Evolutionary conservation across 2,888 invertebrate species (phyloP).

Genomic region (Malthinus seriepunctatus): DNA sequence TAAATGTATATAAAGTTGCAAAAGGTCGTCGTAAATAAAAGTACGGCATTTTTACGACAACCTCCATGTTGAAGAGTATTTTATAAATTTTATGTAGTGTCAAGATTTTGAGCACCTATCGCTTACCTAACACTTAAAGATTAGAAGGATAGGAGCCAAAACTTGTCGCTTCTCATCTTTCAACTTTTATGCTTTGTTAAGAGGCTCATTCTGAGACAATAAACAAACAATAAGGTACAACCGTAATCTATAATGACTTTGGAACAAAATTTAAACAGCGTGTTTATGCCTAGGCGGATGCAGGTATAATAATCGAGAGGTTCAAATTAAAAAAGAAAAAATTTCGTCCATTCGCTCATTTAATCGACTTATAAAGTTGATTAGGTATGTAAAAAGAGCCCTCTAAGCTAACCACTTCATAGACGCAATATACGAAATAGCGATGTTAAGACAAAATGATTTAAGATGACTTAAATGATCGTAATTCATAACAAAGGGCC

Average conservation of each 20-base stretch:
- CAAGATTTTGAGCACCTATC: conserved; percentile 21
- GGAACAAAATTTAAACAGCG: background rate
- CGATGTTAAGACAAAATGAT: conserved; percentile 21
- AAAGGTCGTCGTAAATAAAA: conserved; percentile 26
- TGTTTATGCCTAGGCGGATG: background rate
- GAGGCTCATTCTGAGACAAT: conserved; percentile 36
- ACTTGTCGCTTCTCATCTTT: conserved; percentile 12
- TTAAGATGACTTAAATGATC: conserved; percentile 26
- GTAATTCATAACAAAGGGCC: conserved; percentile 28
- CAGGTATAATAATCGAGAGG: conserved; percentile 11
- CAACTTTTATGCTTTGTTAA: conserved; percentile 36
- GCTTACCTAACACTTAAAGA: conserved; percentile 25
- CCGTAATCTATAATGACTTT: conserved; percentile 26
- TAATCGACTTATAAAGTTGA: conserved; percentile 12
- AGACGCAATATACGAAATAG: conserved; percentile 9
- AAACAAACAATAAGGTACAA: conserved; percentile 36
- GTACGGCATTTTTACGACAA: conserved; percentile 26
- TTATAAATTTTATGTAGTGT: conserved; percentile 27
- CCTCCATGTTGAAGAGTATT: conserved; percentile 18
- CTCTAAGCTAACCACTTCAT: background rate
- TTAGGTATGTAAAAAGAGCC: conserved; percentile 3
- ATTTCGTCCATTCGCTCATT: background rate
- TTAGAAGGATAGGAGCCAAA: conserved; percentile 11
- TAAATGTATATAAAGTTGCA: conserved; percentile 21
- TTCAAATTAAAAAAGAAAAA: conserved; percentile 1